These are phyloP conservation scores for Leptopilina boulardi DNA, from an alignment of 1,140 invertebrate species.

Conservation along the genomic window DNA sequence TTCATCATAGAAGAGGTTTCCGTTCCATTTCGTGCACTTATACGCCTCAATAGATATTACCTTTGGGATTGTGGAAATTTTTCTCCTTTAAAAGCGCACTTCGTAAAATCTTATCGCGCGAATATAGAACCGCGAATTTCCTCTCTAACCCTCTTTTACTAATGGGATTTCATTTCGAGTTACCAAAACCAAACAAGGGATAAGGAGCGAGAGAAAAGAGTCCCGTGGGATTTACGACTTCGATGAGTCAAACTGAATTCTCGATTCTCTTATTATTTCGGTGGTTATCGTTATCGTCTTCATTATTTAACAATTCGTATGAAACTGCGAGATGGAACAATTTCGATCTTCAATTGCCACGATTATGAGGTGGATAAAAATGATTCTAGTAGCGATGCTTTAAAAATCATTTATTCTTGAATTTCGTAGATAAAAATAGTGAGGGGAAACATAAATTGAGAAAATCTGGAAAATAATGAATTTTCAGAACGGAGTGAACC, in stretches of 20 bases:
- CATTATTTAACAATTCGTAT: neutral
- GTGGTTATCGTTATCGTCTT: neutral
- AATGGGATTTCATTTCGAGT: conserved; percentile 13
- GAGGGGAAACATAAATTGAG: too few relatives aligned
- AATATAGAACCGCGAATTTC: conserved; percentile 9
- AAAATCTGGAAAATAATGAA: neutral
- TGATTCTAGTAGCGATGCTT: too few relatives aligned
- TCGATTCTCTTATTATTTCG: conserved; percentile 16
- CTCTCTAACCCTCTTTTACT: neutral
- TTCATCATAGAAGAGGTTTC: conserved; percentile 63
- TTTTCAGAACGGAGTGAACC: neutral
- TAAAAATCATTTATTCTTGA: too few relatives aligned
- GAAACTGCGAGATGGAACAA: neutral
- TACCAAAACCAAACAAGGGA: conserved; percentile 32
- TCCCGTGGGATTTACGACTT: conserved; percentile 8
- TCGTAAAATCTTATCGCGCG: conserved; percentile 56
- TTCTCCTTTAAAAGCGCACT: conserved; percentile 43
- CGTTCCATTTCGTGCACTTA: conserved; percentile 68
- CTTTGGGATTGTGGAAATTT: conserved; percentile 51
- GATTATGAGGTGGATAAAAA: neutral
- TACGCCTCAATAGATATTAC: conserved; percentile 51
- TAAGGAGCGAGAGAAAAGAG: conserved; percentile 10
- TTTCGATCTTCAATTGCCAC: neutral
- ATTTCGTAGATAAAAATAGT: too few relatives aligned
- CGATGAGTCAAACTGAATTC: neutral